Evolutionary conservation across 2,888 invertebrate species (phyloP).

Genomic region (Cinara cedri): DNA sequence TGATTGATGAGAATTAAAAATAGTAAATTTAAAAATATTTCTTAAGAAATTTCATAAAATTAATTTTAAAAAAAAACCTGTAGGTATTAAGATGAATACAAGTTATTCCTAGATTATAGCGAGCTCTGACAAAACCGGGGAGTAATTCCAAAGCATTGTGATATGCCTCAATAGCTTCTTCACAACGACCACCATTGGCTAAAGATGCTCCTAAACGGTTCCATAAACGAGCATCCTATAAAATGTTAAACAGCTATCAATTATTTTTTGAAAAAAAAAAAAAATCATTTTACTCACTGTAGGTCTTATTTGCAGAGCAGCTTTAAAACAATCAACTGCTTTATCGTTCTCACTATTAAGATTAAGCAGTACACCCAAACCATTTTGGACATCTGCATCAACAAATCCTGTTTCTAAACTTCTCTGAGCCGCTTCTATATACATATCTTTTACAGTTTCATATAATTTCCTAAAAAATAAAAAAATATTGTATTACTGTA

Average conservation of each 20-base stretch:
- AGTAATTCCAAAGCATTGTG: constrained; percentile 86
- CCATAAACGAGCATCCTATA: constrained; percentile 89
- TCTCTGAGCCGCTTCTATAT: constrained; percentile 66
- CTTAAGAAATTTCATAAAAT: too few relatives aligned
- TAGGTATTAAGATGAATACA: constrained; percentile 95
- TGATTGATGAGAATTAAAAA: too few relatives aligned
- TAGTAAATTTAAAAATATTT: too few relatives aligned
- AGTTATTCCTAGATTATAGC: constrained; percentile 97
- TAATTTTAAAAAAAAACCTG: constrained; percentile 64
- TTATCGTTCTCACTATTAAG: constrained; percentile 92
- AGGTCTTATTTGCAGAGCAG: constrained; percentile 84
- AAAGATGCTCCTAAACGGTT: constrained; percentile 96
- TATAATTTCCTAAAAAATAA: constrained; percentile 66
- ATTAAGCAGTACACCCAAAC: constrained; percentile 93
- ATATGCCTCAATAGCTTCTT: constrained; percentile 96
- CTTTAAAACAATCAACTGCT: constrained; percentile 93
- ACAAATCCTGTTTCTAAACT: constrained; percentile 72
- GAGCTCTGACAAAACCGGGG: constrained; percentile 94
- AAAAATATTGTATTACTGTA: neutral
- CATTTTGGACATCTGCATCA: constrained; percentile 91
- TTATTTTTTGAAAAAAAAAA: neutral
- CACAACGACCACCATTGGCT: constrained; percentile 92
- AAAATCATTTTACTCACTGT: constrained; percentile 65
- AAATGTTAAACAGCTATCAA: constrained; percentile 44
- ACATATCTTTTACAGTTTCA: constrained; percentile 75